These are phyloP conservation scores for Oconnorella tubifera DNA, from an alignment of 2,888 invertebrate genomes.

Conservation along the genomic window DNA sequence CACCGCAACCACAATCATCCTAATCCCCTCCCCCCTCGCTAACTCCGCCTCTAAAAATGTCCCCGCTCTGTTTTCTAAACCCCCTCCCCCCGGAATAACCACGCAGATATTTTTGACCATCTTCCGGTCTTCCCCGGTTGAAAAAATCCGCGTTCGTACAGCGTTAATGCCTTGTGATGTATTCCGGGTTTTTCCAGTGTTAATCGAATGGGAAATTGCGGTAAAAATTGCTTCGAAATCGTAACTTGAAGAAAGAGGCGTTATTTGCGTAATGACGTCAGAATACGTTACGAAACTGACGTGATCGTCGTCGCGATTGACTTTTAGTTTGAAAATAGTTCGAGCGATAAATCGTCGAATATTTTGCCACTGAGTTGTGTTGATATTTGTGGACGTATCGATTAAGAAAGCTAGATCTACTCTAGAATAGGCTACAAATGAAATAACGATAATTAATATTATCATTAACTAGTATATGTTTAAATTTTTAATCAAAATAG, in stretches of 20 bases:
- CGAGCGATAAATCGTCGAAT: background rate
- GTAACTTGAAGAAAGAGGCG: background rate
- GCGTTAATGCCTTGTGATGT: background rate
- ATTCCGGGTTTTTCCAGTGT: too few relatives aligned
- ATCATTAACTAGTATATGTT: too few relatives aligned
- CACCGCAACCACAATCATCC: background rate
- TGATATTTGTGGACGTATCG: background rate
- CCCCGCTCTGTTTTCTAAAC: background rate
- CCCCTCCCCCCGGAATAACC: background rate
- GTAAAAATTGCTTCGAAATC: background rate
- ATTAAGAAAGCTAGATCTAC: background rate
- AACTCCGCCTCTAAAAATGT: background rate
- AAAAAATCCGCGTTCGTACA: background rate
- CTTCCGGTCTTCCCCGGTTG: background rate
- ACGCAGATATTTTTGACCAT: background rate
- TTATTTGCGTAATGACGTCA: background rate
- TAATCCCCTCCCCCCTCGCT: slow-evolving; percentile 2
- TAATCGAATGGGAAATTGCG: background rate
- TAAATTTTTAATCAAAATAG: too few relatives aligned
- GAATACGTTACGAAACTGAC: background rate
- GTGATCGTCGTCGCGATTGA: background rate
- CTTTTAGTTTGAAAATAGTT: background rate
- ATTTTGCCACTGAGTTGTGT: background rate
- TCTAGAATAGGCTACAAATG: background rate
- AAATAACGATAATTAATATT: too few relatives aligned